phyloP scores from a whole-genome alignment of 2,888 invertebrate species.

The Mellilla xanthometata region DNA sequence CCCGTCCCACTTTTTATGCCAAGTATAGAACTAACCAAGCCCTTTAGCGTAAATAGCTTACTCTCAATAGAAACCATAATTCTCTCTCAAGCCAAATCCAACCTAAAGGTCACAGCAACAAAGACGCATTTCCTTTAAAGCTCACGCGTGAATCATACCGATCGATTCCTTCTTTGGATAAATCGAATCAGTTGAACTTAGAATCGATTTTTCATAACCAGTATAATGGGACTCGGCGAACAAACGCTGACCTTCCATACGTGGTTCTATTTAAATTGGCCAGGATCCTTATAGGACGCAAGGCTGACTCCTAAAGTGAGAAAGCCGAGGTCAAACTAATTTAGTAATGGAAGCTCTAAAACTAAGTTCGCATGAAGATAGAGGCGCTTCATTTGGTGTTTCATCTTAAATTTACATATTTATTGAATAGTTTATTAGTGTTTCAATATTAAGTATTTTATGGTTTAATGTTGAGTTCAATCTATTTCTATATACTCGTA shows the following conservation, averaged over 20 bases:
- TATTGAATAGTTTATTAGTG: slow-evolving; percentile 10
- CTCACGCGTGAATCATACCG: slow-evolving; percentile 49
- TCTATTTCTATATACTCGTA: too few species aligned
- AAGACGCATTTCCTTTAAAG: slow-evolving; percentile 39
- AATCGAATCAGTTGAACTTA: slow-evolving; percentile 53
- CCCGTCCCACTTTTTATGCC: slow-evolving; percentile 3
- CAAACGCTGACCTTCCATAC: neutral
- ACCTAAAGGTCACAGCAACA: slow-evolving; percentile 33
- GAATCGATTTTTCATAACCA: slow-evolving; percentile 41
- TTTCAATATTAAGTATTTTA: too few species aligned
- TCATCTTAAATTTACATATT: slow-evolving; percentile 10
- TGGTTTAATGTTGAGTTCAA: too few species aligned
- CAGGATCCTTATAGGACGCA: slow-evolving; percentile 18
- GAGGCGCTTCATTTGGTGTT: slow-evolving; percentile 10
- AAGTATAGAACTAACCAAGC: slow-evolving; percentile 8
- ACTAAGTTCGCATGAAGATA: slow-evolving; percentile 14
- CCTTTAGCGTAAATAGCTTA: slow-evolving; percentile 9
- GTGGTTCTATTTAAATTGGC: slow-evolving; percentile 1
- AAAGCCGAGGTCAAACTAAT: slow-evolving; percentile 12
- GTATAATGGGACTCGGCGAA: slow-evolving; percentile 2
- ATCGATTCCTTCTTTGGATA: slow-evolving; percentile 56
- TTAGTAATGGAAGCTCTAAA: slow-evolving; percentile 9
- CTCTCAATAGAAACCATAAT: slow-evolving; percentile 14
- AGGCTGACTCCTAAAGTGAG: slow-evolving; percentile 21
- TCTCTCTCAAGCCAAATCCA: slow-evolving; percentile 7